These are phyloP conservation scores for Phania funesta DNA, from an alignment of 2,888 invertebrate species.

Conservation along the genomic window DNA sequence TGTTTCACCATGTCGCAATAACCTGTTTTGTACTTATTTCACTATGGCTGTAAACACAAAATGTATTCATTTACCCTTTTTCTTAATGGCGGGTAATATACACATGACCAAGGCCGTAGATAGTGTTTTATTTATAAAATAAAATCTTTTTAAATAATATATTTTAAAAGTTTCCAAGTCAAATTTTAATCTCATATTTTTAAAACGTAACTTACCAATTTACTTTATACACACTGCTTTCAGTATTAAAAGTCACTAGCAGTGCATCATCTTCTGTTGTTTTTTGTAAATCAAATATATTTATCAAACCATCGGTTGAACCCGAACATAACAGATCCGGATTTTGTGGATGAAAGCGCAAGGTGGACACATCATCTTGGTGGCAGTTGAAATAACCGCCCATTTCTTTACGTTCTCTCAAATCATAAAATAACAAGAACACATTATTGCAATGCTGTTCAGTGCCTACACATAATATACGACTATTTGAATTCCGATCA, in stretches of 20 bases:
- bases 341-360: slow-evolving; percentile 87
- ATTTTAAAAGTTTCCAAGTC: too few species aligned
- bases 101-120: too few species aligned
- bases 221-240: slow-evolving; percentile 86
- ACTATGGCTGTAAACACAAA: too few species aligned
- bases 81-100: too few species aligned
- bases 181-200: too few species aligned
- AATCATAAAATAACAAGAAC: slow-evolving; percentile 91
- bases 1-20: too few species aligned
- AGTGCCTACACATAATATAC: slow-evolving; percentile 88
- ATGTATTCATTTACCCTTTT: too few species aligned
- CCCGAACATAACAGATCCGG: slow-evolving; percentile 87
- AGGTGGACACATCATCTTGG: slow-evolving; percentile 87
- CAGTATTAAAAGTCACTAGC: slow-evolving; percentile 87
- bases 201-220: slow-evolving; percentile 80
- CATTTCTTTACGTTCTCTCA: slow-evolving; percentile 83
- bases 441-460: slow-evolving; percentile 86
- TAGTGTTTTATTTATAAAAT: too few species aligned
- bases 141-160: too few species aligned
- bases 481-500: slow-evolving; percentile 87
- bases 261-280: slow-evolving; percentile 90
- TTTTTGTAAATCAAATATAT: slow-evolving; percentile 89
- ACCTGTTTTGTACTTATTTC: too few species aligned
- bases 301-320: slow-evolving; percentile 91
- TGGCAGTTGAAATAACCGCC: slow-evolving; percentile 93